A percentile compares a stretch with the other conserved stretches of the same genome.
Conservation (phyloP, 2,888 invertebrate species). For the Pollenia griseotomentosa region DNA sequence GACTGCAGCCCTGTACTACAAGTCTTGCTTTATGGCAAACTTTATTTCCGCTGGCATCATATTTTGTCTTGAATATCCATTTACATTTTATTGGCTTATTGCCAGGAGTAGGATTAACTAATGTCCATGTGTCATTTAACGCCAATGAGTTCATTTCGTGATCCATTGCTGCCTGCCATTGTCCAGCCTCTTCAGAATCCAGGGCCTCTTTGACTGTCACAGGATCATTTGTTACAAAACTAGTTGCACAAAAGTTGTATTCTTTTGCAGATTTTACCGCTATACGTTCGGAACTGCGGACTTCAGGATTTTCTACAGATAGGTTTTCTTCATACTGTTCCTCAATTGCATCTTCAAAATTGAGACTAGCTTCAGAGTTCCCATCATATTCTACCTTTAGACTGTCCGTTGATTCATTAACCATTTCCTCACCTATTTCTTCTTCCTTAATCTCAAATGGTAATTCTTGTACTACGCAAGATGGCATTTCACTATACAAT, state of each 20-base stretch:
- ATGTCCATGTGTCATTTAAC: constrained; percentile 27
- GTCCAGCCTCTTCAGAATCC: background rate
- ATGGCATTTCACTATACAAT: constrained; percentile 31
- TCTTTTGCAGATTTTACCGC: constrained; percentile 11
- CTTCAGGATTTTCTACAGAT: background rate
- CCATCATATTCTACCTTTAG: background rate
- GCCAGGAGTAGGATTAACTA: background rate
- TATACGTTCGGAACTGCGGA: constrained; percentile 41
- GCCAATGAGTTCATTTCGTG: constrained; percentile 23
- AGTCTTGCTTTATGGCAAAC: constrained; percentile 44
- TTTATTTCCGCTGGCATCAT: constrained; percentile 17
- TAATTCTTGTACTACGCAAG: background rate
- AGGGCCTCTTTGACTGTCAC: constrained; percentile 41
- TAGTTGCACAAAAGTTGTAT: constrained; percentile 41
- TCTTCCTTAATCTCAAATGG: background rate
- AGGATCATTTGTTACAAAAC: constrained; percentile 49
- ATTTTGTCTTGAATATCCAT: constrained; percentile 53
- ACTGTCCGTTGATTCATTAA: too few relatives aligned
- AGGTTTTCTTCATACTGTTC: background rate
- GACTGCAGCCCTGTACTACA: constrained; percentile 39
- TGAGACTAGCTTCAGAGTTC: constrained; percentile 9
- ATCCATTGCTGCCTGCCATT: constrained; percentile 51
- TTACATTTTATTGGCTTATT: constrained; percentile 49
- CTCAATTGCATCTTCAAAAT: constrained; percentile 20
- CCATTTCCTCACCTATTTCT: too few relatives aligned